Base-by-base conservation (phyloP, 2,888 invertebrate genomes). In the Dendrolimus houi region DNA sequence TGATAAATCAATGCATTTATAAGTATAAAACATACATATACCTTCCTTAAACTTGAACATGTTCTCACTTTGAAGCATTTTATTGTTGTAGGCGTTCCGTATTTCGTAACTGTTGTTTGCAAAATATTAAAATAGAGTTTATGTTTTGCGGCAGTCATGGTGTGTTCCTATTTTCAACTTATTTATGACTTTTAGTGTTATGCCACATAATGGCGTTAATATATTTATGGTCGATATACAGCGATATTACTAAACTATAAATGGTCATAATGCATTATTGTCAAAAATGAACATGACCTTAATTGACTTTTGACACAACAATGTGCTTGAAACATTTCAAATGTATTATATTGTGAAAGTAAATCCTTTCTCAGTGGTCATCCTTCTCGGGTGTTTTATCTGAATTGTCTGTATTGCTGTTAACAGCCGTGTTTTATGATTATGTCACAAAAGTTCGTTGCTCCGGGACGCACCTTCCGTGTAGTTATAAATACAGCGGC, bases 391-490 rank as follows among this genome's bases (percentile, higher is more conserved):
- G 68, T 65, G 70, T 72, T 77, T 77, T 78, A 72, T 75, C 74
- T 74, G 68, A 65, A 70, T 71, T 74, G 69, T 74, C 63, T 68
- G 63, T 14, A 29, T 54, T 12, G 29, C 13, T 55, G 55, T 29
- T 55, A 47, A 47, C 3, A 12, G 9, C 47, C 65, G 66, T 68
- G 72, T 76, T 78, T 80, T 77, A 75, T 73, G 77, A 60, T 60
- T 60, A 64, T 74, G 74, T 74, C 73, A 73, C 68, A 65, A 66
- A 67, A 75, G 86, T 79, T 87, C 89, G 77, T 81, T 83, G 88
- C 80, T 81, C 88, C 76, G 73, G 60, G 71, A 74, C 83, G 80
- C 86, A 86, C 87, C 87, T 89, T 87, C 87, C 83, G 83, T 75
- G 72, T 68, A 69, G 77, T 75, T 87, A 86, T 85, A 87, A 86